Evolutionary conservation across 2,113 vertebrate species (phyloP).

Genomic region (Boleophthalmus pectinirostris): DNA sequence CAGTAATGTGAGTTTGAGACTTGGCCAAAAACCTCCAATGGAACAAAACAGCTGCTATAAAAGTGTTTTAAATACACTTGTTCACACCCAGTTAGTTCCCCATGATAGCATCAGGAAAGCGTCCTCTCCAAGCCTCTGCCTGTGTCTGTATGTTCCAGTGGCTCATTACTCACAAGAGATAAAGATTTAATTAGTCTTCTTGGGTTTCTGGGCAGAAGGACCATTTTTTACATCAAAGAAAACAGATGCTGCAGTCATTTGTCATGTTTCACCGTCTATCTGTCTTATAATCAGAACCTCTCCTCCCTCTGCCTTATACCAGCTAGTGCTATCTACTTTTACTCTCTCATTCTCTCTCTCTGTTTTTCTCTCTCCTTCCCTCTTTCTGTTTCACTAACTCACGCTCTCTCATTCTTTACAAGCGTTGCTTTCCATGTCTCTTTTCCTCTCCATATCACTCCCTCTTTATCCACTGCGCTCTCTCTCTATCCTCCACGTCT

Average conservation of each 20-base stretch:
- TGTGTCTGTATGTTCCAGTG: conserved; percentile 2
- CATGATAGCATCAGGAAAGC: conserved; percentile 18
- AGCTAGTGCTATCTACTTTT: too few species aligned
- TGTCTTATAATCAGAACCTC: conserved; percentile 52
- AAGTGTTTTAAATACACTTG: conserved; percentile 18
- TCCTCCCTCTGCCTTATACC: conserved; percentile 36
- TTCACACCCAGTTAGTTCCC: conserved; percentile 23
- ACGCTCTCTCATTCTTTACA: background rate
- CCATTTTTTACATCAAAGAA: conserved; percentile 50
- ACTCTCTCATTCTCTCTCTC: conserved; percentile 12
- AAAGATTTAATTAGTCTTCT: conserved; percentile 46
- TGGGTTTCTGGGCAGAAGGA: conserved; percentile 53
- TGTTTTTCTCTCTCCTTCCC: background rate
- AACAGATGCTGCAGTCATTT: conserved; percentile 50
- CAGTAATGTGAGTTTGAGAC: too few species aligned
- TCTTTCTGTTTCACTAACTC: background rate
- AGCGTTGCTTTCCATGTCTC: background rate
- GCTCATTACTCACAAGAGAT: conserved; percentile 41
- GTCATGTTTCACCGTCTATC: conserved; percentile 54
- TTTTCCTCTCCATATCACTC: background rate
- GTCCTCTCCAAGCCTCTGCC: background rate
- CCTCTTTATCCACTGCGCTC: background rate
- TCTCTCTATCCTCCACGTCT: background rate
- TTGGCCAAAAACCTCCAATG: conserved; percentile 24
- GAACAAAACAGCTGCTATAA: conserved; percentile 35